A percentile compares a stretch with the other conserved stretches of the same genome.
Conservation (phyloP, 2,797 vertebrate genomes). For the Graptemys geographica region DNA sequence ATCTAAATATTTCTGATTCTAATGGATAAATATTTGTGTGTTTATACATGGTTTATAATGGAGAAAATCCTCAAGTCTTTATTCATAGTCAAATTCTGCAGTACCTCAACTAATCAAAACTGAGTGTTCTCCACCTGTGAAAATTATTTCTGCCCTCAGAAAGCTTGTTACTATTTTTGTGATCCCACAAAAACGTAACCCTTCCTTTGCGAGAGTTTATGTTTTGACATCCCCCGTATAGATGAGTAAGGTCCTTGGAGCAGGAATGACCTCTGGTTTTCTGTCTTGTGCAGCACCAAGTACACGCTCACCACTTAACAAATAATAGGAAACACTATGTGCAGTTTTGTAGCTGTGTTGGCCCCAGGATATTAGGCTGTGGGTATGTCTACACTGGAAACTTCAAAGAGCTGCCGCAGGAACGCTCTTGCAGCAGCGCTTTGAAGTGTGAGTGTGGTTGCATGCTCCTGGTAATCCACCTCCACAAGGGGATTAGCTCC, state of each 20-base stretch:
- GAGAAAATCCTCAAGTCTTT: not conserved
- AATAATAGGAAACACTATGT: not conserved
- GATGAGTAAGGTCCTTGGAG: not conserved
- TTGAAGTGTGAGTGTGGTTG: too few species aligned
- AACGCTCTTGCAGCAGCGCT: too few species aligned
- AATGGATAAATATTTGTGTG: not conserved
- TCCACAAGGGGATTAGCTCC: too few species aligned
- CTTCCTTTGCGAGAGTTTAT: not conserved
- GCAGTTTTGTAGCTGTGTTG: not conserved
- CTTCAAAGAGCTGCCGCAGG: too few species aligned
- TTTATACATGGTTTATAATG: fast-evolving
- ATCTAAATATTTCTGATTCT: not conserved
- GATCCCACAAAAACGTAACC: not conserved
- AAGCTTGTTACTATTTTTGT: not conserved
- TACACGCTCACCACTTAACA: not conserved
- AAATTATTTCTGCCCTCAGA: fast-evolving
- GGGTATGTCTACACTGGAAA: too few species aligned
- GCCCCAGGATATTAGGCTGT: not conserved
- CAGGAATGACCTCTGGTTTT: not conserved
- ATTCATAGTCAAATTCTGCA: fast-evolving
- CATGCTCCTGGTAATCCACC: too few species aligned
- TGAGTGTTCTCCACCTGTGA: fast-evolving
- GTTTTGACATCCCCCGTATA: not conserved
- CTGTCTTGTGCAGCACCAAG: not conserved
- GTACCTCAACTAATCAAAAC: not conserved